A percentile compares a stretch with the other conserved stretches of the same genome.
phyloP scores from a whole-genome alignment of 2,797 vertebrate genomes.

The Chrosomus eos region DNA sequence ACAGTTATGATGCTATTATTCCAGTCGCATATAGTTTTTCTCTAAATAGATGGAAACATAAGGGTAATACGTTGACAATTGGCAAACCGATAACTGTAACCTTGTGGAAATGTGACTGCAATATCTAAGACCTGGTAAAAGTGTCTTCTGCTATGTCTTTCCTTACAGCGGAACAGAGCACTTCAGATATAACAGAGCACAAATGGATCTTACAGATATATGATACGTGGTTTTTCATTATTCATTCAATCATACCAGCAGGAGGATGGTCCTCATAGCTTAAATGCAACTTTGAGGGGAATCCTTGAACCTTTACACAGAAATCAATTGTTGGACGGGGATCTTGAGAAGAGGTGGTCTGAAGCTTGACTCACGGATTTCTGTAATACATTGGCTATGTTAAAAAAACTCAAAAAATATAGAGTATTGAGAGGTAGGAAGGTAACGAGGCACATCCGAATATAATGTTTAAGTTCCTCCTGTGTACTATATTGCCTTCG shows the following conservation, averaged over 20 bases:
- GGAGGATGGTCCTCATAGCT: not conserved
- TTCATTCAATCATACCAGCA: not conserved
- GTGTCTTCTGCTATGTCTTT: not conserved
- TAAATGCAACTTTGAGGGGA: not conserved
- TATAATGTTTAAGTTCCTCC: not conserved
- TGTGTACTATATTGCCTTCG: too few species aligned
- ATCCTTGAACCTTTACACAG: slow-evolving; percentile 18
- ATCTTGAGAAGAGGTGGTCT: slow-evolving; percentile 12
- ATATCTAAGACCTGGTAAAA: not conserved
- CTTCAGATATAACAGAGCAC: not conserved
- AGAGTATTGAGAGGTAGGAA: not conserved
- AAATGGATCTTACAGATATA: not conserved
- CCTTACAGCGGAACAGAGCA: not conserved
- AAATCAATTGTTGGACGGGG: slow-evolving; percentile 26
- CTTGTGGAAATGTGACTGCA: slow-evolving; percentile 24
- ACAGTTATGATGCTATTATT: slow-evolving; percentile 41
- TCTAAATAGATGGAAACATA: slow-evolving; percentile 37
- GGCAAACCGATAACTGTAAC: slow-evolving; percentile 24
- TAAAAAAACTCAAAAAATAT: not conserved
- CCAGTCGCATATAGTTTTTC: slow-evolving; percentile 18
- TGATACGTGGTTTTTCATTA: not conserved
- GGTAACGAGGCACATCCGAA: not conserved
- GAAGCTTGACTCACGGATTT: slow-evolving; percentile 1
- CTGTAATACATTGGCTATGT: not conserved
- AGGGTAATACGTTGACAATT: slow-evolving; percentile 32